Conservation (phyloP, 2,888 invertebrate genomes). For the Nebria salina region DNA sequence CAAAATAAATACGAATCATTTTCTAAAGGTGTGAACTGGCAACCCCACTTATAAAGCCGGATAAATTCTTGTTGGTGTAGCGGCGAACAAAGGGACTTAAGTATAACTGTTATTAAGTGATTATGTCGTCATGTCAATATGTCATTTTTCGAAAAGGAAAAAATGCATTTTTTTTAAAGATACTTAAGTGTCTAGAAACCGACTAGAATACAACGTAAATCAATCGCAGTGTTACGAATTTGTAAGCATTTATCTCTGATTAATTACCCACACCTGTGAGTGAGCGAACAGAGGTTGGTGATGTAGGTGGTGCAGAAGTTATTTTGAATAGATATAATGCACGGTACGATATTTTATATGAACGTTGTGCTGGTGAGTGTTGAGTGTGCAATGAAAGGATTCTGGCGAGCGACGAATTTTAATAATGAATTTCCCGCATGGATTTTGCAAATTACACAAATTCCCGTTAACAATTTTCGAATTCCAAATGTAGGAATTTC, state of each 20-base stretch:
- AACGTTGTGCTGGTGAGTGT: neutral
- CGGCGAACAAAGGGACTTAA: neutral
- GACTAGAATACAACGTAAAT: no score
- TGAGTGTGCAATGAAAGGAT: conserved; percentile 26
- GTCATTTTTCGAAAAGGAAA: neutral
- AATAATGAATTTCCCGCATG: conserved; percentile 42
- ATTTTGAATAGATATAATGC: neutral
- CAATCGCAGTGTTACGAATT: neutral
- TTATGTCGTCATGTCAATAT: neutral
- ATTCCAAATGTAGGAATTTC: conserved; percentile 42
- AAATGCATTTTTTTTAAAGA: neutral
- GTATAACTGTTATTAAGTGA: neutral
- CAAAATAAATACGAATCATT: neutral
- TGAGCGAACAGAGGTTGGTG: neutral
- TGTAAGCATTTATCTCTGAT: neutral
- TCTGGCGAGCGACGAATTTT: conserved; percentile 40
- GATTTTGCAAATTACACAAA: conserved; percentile 38
- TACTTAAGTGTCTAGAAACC: neutral
- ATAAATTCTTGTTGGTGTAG: neutral
- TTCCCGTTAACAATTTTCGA: conserved; percentile 45
- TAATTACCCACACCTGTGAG: conserved; percentile 4
- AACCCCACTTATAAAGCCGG: neutral
- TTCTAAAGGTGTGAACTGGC: neutral
- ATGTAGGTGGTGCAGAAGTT: neutral
- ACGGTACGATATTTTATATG: neutral